phyloP scores from a whole-genome alignment of 2,113 vertebrate species.

The Brachirus orientalis region DNA sequence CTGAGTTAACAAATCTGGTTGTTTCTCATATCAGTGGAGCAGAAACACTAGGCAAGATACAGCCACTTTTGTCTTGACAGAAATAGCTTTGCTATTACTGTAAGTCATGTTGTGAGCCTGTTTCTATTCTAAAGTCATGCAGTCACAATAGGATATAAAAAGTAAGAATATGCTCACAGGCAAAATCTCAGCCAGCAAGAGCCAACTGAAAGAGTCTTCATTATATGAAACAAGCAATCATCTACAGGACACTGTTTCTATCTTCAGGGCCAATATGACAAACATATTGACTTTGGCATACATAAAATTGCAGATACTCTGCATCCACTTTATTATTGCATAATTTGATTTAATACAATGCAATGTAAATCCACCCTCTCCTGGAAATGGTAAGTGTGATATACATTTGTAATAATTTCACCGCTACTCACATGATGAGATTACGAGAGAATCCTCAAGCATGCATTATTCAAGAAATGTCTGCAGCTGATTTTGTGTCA shows the following conservation, averaged over 20 bases:
- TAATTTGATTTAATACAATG: conserved; percentile 53
- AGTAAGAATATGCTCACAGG: conserved; percentile 66
- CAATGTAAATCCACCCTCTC: not conserved
- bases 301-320: conserved; percentile 55
- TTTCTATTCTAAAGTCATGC: conserved; percentile 66
- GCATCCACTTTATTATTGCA: conserved; percentile 56
- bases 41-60: conserved; percentile 45
- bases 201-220: conserved; percentile 63
- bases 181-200: conserved; percentile 70
- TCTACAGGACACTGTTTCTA: conserved; percentile 66
- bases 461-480: conserved; percentile 43
- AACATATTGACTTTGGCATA: conserved; percentile 76
- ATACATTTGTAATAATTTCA: conserved; percentile 18
- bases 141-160: conserved; percentile 69
- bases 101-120: conserved; percentile 63
- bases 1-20: conserved; percentile 11
- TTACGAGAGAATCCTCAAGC: conserved; percentile 6
- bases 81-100: conserved; percentile 76
- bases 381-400: conserved; percentile 24
- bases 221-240: conserved; percentile 76
- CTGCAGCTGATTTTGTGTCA: conserved; percentile 16
- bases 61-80: conserved; percentile 46
- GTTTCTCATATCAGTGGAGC: conserved; percentile 44
- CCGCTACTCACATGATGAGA: conserved; percentile 17
- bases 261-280: conserved; percentile 73